These are phyloP conservation scores for Plestiodon gilberti DNA, from an alignment of 2,113 vertebrate genomes.

Conservation along the genomic window DNA sequence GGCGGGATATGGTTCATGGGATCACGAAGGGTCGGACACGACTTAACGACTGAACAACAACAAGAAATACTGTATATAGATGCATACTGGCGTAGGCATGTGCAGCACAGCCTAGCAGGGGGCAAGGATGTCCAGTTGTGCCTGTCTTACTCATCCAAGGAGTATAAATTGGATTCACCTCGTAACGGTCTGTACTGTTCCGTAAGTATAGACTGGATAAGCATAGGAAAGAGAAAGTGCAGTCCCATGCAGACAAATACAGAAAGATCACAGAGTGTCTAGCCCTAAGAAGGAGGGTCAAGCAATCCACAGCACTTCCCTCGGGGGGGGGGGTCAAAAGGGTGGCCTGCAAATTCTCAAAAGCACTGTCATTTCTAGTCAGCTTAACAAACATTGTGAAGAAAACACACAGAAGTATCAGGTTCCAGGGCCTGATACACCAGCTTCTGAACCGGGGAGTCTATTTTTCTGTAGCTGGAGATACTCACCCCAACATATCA, in stretches of 20 bases:
- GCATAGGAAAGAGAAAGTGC: background rate
- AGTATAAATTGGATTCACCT: background rate
- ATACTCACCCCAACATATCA: background rate
- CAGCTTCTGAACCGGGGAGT: too few relatives aligned
- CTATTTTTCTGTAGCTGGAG: too few relatives aligned
- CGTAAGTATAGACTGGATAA: background rate
- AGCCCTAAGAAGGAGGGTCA: background rate
- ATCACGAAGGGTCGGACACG: too few relatives aligned
- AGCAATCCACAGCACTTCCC: background rate
- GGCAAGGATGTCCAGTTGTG: background rate
- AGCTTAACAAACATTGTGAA: too few relatives aligned
- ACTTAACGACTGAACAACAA: too few relatives aligned
- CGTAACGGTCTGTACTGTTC: background rate
- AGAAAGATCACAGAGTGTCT: background rate
- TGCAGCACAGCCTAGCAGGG: too few relatives aligned
- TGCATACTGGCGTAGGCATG: background rate
- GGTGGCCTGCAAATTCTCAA: too few relatives aligned
- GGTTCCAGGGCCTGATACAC: too few relatives aligned
- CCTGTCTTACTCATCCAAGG: background rate
- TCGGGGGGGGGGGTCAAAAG: background rate
- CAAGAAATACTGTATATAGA: too few relatives aligned
- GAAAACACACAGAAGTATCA: too few relatives aligned
- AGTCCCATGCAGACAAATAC: background rate
- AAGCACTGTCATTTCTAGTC: too few relatives aligned
- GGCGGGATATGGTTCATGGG: too few relatives aligned